phyloP scores from a whole-genome alignment of 2,888 invertebrate species.

The Nymphalis polychloros region DNA sequence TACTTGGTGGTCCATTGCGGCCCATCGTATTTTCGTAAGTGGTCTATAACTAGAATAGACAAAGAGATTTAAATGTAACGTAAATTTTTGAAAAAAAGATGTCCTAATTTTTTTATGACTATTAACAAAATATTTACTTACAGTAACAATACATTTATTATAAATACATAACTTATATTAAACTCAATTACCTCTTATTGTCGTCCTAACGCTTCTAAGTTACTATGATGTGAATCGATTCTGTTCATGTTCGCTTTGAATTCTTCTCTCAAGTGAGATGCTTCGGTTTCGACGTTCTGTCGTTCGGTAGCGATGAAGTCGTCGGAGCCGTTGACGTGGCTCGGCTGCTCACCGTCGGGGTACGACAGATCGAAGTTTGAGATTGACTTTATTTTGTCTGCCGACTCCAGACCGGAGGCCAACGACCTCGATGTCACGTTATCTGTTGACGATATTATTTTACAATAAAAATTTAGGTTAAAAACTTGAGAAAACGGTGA shows the following conservation, averaged over 20 bases:
- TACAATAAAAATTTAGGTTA: background rate
- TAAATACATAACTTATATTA: background rate
- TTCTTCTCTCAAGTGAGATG: constrained; percentile 52
- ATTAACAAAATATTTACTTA: background rate
- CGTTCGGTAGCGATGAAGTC: constrained; percentile 63
- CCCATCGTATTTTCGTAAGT: too few species aligned
- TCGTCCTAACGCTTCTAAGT: constrained; percentile 59
- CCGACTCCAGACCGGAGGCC: constrained; percentile 58
- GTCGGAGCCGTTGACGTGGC: constrained; percentile 60
- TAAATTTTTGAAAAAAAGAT: background rate
- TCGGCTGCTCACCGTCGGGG: constrained; percentile 42
- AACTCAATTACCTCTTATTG: constrained; percentile 14
- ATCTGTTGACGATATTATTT: constrained; percentile 31
- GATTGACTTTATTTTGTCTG: constrained; percentile 51
- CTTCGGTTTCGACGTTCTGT: constrained; percentile 48
- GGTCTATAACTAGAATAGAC: too few species aligned
- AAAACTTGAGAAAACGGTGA: background rate
- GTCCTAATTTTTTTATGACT: background rate
- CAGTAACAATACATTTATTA: background rate
- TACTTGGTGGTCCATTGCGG: too few species aligned
- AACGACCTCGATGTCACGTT: constrained; percentile 58
- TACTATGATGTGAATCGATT: constrained; percentile 75
- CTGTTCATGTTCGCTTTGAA: constrained; percentile 77
- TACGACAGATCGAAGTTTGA: constrained; percentile 64
- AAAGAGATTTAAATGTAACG: background rate